These are phyloP conservation scores for Agapetus fuscipes DNA, from an alignment of 2,888 invertebrate species.

Conservation along the genomic window DNA sequence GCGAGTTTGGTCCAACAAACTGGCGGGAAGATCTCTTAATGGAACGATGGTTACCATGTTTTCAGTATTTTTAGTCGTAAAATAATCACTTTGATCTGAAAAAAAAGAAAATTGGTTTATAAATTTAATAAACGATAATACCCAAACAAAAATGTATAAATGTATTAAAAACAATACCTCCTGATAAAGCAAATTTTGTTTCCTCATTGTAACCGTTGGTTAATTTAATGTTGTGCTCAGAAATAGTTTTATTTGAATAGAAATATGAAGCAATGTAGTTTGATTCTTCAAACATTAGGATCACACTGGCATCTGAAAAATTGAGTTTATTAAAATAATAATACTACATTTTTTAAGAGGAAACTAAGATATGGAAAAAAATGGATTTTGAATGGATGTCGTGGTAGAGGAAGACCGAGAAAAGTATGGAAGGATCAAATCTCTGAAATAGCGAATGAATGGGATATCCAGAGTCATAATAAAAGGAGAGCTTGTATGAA, in stretches of 20 bases:
- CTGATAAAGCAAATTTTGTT: neutral
- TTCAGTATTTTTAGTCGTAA: neutral
- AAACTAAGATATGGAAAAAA: too few relatives aligned
- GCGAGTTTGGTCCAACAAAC: neutral
- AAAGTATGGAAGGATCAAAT: too few relatives aligned
- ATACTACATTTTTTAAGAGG: too few relatives aligned
- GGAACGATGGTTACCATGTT: neutral
- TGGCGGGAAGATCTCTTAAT: neutral
- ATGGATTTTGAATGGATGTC: too few relatives aligned
- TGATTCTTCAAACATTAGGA: constrained; percentile 2
- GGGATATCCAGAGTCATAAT: too few relatives aligned
- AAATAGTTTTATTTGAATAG: neutral
- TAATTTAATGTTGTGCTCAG: neutral
- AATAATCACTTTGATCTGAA: constrained; percentile 3
- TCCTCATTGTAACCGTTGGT: neutral
- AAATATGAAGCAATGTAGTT: neutral
- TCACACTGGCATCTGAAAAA: constrained; percentile 1
- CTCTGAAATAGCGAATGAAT: too few relatives aligned
- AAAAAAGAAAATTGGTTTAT: too few relatives aligned
- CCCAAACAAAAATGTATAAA: neutral
- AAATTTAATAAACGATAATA: neutral
- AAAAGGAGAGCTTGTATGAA: too few relatives aligned
- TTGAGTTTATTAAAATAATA: too few relatives aligned
- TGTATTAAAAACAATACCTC: neutral
- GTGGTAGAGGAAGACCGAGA: too few relatives aligned